Evolutionary conservation across 2,888 invertebrate genomes (phyloP), one percentile per base, ranked within the genome.

Genomic region (Cyclophora punctaria): DNA sequence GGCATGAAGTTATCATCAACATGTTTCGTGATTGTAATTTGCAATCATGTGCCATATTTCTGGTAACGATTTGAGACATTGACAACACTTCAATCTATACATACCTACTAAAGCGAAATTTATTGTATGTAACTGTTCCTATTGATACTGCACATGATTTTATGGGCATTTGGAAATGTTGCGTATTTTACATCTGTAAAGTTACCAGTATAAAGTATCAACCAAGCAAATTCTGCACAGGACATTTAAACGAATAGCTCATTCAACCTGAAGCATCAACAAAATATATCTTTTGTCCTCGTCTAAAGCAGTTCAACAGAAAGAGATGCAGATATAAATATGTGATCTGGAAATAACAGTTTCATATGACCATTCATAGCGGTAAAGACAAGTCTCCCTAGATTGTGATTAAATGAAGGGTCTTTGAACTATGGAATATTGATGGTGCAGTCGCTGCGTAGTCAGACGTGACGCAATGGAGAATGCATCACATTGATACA

Each of bases 321-420:
- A 35, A 56, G 56, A 62, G 66, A 35, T 44, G 56, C 56, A 62
- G 66, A 35, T 44, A 55, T 49, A 52, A 51, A 48, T 48, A 48
- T 51, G 53, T 62, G 59, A 45, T 56, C 49, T 52, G 46, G 48
- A 63, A 59, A 58, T 52, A 56, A 60, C 48, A 46, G 55, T 59
- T 57, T 57, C 53, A 55, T 56, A 48, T 50, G 45, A 43, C 56
- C 56, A 57, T 50, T 58, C 50, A 43, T 66, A 66, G 63, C 68
- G 66, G 63, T 64, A 57, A 59, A 62, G 53, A 63, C 59, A 60
- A 62, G 65, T 62, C 67, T 64, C 63, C 65, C 63, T 66, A 65
- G 59, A 37, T 50, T 44, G 66, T 65, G 68, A 71, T 73, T 69
- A 69, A 73, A 70, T 70, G 63, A 73, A 71, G 70, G 75, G 75